Evolutionary conservation across 2,113 vertebrate species (phyloP).

Genomic region (Rhea pennata): DNA sequence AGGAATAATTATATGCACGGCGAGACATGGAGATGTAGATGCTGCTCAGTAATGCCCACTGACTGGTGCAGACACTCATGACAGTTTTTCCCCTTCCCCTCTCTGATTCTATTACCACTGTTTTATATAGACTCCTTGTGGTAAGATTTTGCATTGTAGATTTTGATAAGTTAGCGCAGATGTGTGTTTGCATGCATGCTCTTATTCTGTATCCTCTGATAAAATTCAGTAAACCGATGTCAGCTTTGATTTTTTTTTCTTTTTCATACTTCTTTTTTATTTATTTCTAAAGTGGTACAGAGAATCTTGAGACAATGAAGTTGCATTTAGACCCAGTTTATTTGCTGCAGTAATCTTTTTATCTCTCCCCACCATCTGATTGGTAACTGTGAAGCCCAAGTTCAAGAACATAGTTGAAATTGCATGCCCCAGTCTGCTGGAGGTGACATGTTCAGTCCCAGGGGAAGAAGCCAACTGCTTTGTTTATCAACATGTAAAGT

Average conservation of each 20-base stretch:
- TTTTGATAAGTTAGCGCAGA: not conserved
- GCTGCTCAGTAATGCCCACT: constrained; percentile 43
- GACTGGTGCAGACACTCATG: not conserved
- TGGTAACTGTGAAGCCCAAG: constrained; percentile 45
- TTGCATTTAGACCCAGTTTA: not conserved
- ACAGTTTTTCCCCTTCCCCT: not conserved
- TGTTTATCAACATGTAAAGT: constrained; percentile 70
- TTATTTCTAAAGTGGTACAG: not conserved
- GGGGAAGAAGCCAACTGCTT: constrained; percentile 64
- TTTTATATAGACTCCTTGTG: constrained; percentile 72
- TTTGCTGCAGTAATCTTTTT: not conserved
- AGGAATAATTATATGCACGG: not conserved
- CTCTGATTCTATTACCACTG: constrained; percentile 38
- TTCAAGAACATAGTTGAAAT: constrained; percentile 63
- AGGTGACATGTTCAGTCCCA: constrained; percentile 70
- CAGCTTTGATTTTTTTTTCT: not conserved
- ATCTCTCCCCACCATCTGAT: constrained; percentile 4
- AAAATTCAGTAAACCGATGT: not conserved
- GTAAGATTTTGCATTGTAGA: constrained; percentile 68
- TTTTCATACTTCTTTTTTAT: not conserved
- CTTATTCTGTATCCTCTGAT: not conserved
- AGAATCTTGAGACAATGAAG: not conserved
- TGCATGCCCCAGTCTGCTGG: constrained; percentile 48
- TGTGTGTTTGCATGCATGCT: not conserved
- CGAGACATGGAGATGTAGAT: not conserved